phyloP scores from a whole-genome alignment of 2,113 vertebrate species.

The Leucoraja erinaceus region DNA sequence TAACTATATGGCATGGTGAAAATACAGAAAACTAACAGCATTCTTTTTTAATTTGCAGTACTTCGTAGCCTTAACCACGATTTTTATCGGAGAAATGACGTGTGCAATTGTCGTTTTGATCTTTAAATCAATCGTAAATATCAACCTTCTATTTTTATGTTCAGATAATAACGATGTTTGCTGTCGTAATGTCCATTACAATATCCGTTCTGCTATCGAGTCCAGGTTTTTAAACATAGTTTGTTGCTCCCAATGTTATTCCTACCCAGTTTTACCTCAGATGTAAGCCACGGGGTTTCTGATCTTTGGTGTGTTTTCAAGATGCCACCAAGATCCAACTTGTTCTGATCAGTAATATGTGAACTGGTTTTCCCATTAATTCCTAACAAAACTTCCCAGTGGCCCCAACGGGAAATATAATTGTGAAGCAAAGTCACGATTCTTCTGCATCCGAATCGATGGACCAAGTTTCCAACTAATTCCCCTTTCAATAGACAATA shows the following conservation, averaged over 20 bases:
- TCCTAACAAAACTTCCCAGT: no score
- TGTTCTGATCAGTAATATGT: no score
- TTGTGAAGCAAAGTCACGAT: no score
- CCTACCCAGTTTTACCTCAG: no score
- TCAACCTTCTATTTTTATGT: neutral
- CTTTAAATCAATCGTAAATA: slow-evolving; percentile 31
- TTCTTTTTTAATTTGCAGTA: slow-evolving; percentile 24
- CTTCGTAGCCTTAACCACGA: neutral
- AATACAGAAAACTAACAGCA: neutral
- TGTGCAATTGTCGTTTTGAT: slow-evolving; percentile 3
- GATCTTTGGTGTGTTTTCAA: neutral
- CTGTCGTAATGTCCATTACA: neutral
- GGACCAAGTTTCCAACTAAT: no score
- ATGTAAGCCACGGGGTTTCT: neutral
- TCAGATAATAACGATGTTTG: neutral
- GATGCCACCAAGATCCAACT: no score
- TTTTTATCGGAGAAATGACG: slow-evolving; percentile 18
- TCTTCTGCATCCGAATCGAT: no score
- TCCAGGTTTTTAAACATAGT: neutral
- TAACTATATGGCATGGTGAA: neutral
- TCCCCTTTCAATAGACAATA: no score
- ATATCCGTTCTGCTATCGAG: neutral
- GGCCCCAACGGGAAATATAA: no score
- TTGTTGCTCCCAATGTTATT: neutral
- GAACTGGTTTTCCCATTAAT: no score